Evolutionary conservation across 2,113 vertebrate genomes (phyloP).

Genomic region (Brachyhypopomus gauderio): DNA sequence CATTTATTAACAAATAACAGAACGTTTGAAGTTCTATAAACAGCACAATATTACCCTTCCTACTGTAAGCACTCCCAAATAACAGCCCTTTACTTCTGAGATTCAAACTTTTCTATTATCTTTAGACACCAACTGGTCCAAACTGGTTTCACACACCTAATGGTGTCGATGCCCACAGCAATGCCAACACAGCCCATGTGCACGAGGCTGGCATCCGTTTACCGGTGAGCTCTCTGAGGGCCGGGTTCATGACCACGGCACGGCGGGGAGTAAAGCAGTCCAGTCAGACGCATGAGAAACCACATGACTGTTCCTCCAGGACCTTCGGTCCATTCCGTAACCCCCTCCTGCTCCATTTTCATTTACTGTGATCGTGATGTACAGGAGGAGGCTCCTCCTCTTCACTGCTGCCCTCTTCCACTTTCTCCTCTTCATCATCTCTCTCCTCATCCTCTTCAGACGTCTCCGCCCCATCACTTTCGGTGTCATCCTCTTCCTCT

Average conservation of each 20-base stretch:
- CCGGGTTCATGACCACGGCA: no score
- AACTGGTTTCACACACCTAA: not conserved
- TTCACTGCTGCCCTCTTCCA: constrained; percentile 22
- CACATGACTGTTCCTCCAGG: no score
- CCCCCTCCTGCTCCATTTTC: not conserved
- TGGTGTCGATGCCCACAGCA: not conserved
- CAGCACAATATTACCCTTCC: not conserved
- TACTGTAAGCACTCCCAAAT: no score
- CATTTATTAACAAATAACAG: not conserved
- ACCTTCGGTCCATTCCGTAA: no score
- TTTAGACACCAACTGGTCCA: not conserved
- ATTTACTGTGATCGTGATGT: not conserved
- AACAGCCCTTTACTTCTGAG: no score
- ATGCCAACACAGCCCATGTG: not conserved
- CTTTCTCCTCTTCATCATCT: constrained; percentile 30
- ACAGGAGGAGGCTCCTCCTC: constrained; percentile 1
- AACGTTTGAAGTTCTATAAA: not conserved
- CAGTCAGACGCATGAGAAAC: no score
- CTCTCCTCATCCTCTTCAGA: constrained; percentile 63
- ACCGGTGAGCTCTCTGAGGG: no score
- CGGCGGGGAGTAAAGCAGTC: no score
- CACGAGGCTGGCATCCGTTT: not conserved
- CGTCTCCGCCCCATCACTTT: constrained; percentile 60
- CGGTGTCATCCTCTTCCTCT: constrained; percentile 61
- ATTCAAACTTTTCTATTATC: no score